Evolutionary conservation across 1,140 invertebrate genomes (phyloP), one percentile per base, ranked within the genome.

Genomic region (Scaptomyza graminum): DNA sequence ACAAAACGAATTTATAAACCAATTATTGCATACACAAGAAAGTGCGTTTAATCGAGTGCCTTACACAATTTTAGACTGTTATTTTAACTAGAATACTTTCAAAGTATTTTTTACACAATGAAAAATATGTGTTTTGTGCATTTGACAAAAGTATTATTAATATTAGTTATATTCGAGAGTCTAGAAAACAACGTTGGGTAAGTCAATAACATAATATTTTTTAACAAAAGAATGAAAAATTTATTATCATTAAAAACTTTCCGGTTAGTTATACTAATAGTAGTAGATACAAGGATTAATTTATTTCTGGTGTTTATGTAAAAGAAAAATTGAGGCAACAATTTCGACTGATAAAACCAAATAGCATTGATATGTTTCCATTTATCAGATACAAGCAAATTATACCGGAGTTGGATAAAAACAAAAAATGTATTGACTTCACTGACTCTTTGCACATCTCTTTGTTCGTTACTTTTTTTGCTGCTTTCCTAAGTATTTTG

Each of bases 91-190:
- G 12, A 18, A 52, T n/a, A 60, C 8, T 7, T 7, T 18, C 18
- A 16, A 31, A 15, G 11, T 37, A 31, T 15, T 47, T 57, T n/a
- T 5, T 18, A 47, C 25, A 64, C 46, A 52, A 63, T 60, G 65
- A 34, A 13, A 18, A 60, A 66, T 11, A 47, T 73, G 31, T 56
- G 50, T 50, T 49, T 51, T 34, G 15, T 57, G 18, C 46, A 61
- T 15, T 56, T 59, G 8, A 52, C 31, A 28, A 56, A 70, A 66
- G 18, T 63, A 43, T 65, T 87, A 16, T 64, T 75, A 54, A 65
- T 74, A 8, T 66, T 51, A 43, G 44, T 88, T 37, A 51, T 79
- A 65, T 63, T 68, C 50, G 49, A 63, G 47, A 47, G 43, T 3
- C 28, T 73, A 41, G 61, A 61, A 11, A 46, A 25, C 8, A 43